Evolutionary conservation across 2,797 vertebrate species (phyloP).

Genomic region (Discoglossus pictus): DNA sequence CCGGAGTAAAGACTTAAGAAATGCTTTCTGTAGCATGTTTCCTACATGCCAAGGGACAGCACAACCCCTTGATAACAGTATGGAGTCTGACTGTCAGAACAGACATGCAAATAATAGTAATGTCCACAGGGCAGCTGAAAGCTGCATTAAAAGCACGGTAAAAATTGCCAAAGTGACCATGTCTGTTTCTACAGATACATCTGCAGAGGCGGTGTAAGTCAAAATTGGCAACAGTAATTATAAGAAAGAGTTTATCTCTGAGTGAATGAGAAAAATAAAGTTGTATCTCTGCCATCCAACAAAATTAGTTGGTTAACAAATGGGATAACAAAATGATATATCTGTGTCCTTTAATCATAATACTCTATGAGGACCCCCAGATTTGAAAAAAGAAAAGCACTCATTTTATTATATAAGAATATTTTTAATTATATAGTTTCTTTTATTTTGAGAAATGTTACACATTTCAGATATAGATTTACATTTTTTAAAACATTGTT

Average conservation of each 20-base stretch:
- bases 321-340: background rate
- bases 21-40: conserved; percentile 94
- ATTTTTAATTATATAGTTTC: conserved; percentile 64
- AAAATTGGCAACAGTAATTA: conserved; percentile 49
- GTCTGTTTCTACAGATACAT: conserved; percentile 98
- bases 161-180: conserved; percentile 99
- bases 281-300: conserved; percentile 11
- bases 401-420: conserved; percentile 57
- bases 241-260: conserved; percentile 63
- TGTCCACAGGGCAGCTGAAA: conserved; percentile 91
- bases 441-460: conserved; percentile 67
- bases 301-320: background rate
- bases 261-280: background rate
- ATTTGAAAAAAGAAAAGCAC: conserved; percentile 32
- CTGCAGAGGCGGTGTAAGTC: conserved; percentile 89
- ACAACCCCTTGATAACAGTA: conserved; percentile 95
- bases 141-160: conserved; percentile 98
- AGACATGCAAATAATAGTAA: conserved; percentile 84
- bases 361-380: conserved; percentile 17
- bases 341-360: background rate
- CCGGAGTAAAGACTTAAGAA: conserved; percentile 95
- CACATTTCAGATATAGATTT: conserved; percentile 65
- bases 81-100: conserved; percentile 97
- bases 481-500: conserved; percentile 58
- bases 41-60: conserved; percentile 82